Conservation (phyloP, 2,113 vertebrate genomes). For the Hemiscyllium ocellatum region DNA sequence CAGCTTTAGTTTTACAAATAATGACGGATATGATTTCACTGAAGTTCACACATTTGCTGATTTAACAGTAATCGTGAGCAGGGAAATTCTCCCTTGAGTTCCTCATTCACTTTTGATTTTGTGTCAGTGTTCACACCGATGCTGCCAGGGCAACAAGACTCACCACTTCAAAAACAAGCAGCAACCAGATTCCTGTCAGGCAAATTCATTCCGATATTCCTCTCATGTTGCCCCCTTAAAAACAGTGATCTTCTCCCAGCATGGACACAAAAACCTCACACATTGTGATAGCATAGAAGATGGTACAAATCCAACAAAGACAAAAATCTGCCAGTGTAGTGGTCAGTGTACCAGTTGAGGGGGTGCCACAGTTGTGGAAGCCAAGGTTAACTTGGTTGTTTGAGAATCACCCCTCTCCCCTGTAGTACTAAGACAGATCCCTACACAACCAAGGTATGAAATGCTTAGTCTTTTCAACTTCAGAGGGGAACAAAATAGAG, state of each 20-base stretch:
- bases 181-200: neutral
- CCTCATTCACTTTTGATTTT: neutral
- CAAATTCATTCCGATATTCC: neutral
- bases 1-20: neutral
- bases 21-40: neutral
- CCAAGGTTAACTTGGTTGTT: neutral
- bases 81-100: neutral
- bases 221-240: neutral
- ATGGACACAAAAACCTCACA: neutral
- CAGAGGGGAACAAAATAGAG: neutral
- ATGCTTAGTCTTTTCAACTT: neutral
- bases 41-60: neutral
- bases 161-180: neutral
- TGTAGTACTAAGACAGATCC: neutral
- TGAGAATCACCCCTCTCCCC: neutral
- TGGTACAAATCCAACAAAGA: neutral
- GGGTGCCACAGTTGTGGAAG: neutral
- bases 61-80: neutral
- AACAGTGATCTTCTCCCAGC: neutral
- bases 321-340: neutral
- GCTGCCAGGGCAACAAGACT: neutral
- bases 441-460: neutral
- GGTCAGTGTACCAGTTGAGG: neutral
- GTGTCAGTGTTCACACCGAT: neutral
- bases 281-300: neutral